phyloP scores from a whole-genome alignment of 2,888 invertebrate genomes.

The Brenthis ino region DNA sequence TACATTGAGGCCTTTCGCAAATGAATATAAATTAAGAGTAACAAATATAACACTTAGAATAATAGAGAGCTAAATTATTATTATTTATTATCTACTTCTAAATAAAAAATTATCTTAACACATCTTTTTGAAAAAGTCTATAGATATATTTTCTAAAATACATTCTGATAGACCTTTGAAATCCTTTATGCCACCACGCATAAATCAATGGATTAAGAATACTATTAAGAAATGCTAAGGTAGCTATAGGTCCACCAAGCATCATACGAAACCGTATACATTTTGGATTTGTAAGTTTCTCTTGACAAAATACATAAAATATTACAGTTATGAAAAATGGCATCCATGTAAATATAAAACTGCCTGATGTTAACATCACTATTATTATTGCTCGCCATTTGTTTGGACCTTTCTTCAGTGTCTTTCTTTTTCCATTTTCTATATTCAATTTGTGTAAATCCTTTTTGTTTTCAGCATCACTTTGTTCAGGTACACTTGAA shows the following conservation, averaged over 20 bases:
- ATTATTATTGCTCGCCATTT: conserved; percentile 85
- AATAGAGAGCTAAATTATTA: conserved; percentile 7
- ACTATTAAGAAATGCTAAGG: conserved; percentile 84
- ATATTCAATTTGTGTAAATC: conserved; percentile 32
- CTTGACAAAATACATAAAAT: conserved; percentile 79
- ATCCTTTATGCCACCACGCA: conserved; percentile 88
- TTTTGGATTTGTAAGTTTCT: conserved; percentile 64
- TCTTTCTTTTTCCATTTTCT: conserved; percentile 26
- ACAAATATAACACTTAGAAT: not conserved
- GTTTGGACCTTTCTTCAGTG: conserved; percentile 61
- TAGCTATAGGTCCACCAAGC: conserved; percentile 82
- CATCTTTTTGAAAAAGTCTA: conserved; percentile 30
- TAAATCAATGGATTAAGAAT: conserved; percentile 85
- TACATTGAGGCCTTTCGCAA: no score
- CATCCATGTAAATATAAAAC: conserved; percentile 84
- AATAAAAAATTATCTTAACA: conserved; percentile 1
- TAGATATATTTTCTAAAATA: conserved; percentile 50
- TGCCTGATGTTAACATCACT: conserved; percentile 83
- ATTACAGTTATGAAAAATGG: conserved; percentile 84
- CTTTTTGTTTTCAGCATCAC: conserved; percentile 42
- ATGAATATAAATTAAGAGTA: not conserved
- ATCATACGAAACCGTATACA: conserved; percentile 76
- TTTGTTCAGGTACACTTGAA: conserved; percentile 48
- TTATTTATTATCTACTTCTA: not conserved
- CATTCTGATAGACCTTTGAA: conserved; percentile 74